phyloP scores from a whole-genome alignment of 2,888 invertebrate species.

The Lutraria lutraria region DNA sequence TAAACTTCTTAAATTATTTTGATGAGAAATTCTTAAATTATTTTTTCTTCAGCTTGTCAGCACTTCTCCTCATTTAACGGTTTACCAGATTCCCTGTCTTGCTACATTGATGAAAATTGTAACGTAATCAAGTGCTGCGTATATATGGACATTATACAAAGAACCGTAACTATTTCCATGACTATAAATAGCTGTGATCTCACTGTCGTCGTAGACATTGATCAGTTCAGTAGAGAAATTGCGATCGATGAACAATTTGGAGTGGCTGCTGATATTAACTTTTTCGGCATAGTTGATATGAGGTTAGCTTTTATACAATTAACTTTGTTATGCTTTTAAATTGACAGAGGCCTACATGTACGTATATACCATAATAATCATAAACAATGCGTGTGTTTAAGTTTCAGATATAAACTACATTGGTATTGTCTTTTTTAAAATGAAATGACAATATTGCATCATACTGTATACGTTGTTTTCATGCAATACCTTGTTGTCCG shows the following conservation, averaged over 20 bases:
- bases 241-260: conserved; percentile 56
- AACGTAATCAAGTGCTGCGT: conserved; percentile 64
- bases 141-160: conserved; percentile 48
- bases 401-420: no score
- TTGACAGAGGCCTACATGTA: no score
- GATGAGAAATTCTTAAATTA: not conserved
- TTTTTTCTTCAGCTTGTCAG: not conserved
- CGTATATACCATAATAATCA: no score
- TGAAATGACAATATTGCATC: no score
- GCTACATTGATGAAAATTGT: conserved; percentile 59
- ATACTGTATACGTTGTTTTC: no score
- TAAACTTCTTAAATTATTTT: no score
- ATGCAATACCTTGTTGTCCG: no score
- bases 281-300: conserved; percentile 60
- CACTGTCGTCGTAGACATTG: conserved; percentile 54
- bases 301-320: conserved; percentile 47
- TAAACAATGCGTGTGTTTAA: no score
- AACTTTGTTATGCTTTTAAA: no score
- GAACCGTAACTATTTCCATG: conserved; percentile 18
- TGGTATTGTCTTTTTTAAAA: no score
- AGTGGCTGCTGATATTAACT: conserved; percentile 49
- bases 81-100: conserved; percentile 32
- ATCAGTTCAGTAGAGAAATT: conserved; percentile 46
- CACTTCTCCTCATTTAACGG: not conserved
- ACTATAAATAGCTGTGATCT: conserved; percentile 35